Base-by-base conservation (phyloP, 2,888 invertebrate genomes). In the Alcis repandata region DNA sequence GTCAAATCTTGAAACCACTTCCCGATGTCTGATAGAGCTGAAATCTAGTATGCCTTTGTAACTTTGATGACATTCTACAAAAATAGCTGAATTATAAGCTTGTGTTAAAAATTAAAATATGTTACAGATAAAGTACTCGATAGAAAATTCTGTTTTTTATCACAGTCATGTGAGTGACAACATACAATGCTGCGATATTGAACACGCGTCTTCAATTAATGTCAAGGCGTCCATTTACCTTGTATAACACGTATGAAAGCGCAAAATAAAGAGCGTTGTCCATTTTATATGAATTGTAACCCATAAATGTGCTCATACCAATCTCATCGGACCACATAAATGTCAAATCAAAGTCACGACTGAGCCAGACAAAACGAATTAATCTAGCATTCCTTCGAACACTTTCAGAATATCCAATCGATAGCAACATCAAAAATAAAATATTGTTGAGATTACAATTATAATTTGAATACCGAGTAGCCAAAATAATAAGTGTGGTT, bases 401-500 rank as follows among this genome's bases (percentile, higher is more conserved):
- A 69, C 73, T 73, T 73, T 71, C 69, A 58, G 71, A 75, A 76
- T 75, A 76, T 65, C 74, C 71, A 71, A 79, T 80, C 72, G 73
- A 73, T 72, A 65, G 69, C 75, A 82, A 83, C 82, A 66, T 66
- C 65, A 83, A 82, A 78, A 82, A 81, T 78, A 69, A 79, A 77
- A 80, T 75, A 77, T 69, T 60, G 41, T 76, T 74, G 70, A 78
- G 77, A 79, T 77, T 77, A 76, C 79, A 80, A 77, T 80, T 79
- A 80, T 79, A 84, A 86, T 87, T 84, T 81, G 79, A 83, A 85
- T 85, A 80, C 79, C 82, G 86, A 89, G 90, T 89, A 91, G 90
- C 89, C 86, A 86, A 91, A 91, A 90, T 90, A 87, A 89, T 88
- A 85, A 82, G 85, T 82, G 78, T 82, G 84, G 76, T 85, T 81